Percentiles rank a stretch among this genome's conserved stretches.
phyloP scores from a whole-genome alignment of 2,797 vertebrate species.

The Muscicapa striata region DNA sequence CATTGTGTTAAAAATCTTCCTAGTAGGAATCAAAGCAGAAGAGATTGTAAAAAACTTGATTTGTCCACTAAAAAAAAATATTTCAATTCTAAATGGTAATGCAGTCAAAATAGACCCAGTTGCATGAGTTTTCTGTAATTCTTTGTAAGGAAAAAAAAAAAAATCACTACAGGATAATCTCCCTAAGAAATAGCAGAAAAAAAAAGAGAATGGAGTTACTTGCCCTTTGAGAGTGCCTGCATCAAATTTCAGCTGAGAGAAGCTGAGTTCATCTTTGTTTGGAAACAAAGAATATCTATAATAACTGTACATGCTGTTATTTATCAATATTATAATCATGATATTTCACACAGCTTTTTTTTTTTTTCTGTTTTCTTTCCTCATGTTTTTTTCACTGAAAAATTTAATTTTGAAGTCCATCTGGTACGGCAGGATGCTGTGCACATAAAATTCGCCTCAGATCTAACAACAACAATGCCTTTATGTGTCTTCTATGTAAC shows the following conservation, averaged over 20 bases:
- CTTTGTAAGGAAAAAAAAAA: neutral
- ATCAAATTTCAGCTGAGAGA: neutral
- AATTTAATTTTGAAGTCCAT: conserved; percentile 29
- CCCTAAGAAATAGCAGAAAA: neutral
- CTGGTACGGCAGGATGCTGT: neutral
- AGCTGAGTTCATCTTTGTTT: neutral
- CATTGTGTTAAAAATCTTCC: neutral
- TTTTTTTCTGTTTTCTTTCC: neutral
- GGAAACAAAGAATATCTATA: neutral
- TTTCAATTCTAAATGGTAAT: neutral
- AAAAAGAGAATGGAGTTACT: neutral
- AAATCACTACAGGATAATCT: neutral
- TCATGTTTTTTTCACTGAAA: neutral
- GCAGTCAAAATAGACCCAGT: neutral
- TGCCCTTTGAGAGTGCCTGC: neutral
- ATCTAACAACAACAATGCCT: neutral
- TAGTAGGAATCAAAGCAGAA: neutral
- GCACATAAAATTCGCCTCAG: neutral
- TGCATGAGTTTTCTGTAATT: neutral
- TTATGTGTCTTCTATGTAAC: neutral
- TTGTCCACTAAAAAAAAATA: neutral
- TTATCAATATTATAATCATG: neutral
- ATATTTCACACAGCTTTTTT: neutral
- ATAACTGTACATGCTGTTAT: neutral
- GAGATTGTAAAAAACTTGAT: neutral